These are phyloP conservation scores for Hyla sarda DNA, from an alignment of 2,113 vertebrate genomes.

Conservation along the genomic window DNA sequence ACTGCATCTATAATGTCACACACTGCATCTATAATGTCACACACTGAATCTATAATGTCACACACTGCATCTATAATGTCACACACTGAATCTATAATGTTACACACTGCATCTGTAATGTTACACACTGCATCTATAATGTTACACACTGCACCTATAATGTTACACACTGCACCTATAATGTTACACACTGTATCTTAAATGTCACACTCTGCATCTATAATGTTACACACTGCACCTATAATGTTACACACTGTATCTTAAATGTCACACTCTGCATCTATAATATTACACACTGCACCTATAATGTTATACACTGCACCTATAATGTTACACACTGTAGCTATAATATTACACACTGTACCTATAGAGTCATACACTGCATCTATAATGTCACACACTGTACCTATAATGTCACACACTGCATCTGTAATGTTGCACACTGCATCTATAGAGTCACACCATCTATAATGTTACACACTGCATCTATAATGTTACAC, in stretches of 20 bases:
- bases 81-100: not conserved
- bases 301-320: not conserved
- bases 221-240: not conserved
- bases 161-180: too few relatives aligned
- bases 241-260: not conserved
- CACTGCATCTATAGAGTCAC: too few relatives aligned
- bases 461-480: too few relatives aligned
- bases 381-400: too few relatives aligned
- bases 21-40: not conserved
- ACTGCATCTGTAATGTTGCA: too few relatives aligned
- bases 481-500: too few relatives aligned
- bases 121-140: not conserved
- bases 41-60: not conserved
- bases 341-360: not conserved
- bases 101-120: not conserved
- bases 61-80: too few relatives aligned
- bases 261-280: not conserved
- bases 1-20: too few relatives aligned
- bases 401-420: too few relatives aligned
- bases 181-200: too few relatives aligned
- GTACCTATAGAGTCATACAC: too few relatives aligned
- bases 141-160: not conserved
- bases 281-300: not conserved
- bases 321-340: not conserved
- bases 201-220: not conserved